A percentile compares a stretch with the other conserved stretches of the same genome.
Conservation (phyloP, 2,797 vertebrate genomes). For the Avahi laniger region DNA sequence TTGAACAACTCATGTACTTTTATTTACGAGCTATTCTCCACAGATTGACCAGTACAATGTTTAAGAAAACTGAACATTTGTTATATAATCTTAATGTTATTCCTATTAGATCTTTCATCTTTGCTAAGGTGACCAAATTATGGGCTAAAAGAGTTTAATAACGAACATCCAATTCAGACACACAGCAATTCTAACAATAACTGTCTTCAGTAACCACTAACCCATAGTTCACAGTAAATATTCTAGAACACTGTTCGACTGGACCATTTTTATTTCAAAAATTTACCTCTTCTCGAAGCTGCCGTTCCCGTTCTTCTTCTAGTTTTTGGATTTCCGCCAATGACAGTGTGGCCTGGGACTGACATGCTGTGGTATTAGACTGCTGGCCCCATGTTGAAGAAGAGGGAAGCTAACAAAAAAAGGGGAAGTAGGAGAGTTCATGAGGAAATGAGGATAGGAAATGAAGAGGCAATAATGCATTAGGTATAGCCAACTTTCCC, state of each 20-base stretch:
- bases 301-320: slow-evolving; percentile 95
- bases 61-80: not conserved
- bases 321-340: slow-evolving; percentile 98
- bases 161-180: not conserved
- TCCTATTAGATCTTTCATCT: not conserved
- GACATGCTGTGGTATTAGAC: slow-evolving; percentile 87
- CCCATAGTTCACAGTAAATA: not conserved
- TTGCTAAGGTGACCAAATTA: not conserved
- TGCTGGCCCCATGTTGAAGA: slow-evolving; percentile 99
- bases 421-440: not conserved
- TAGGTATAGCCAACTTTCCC: not conserved
- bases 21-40: not conserved
- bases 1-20: not conserved
- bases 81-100: not conserved
- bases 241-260: not conserved
- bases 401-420: slow-evolving; percentile 91
- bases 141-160: not conserved
- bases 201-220: not conserved
- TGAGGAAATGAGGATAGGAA: not conserved
- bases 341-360: slow-evolving; percentile 93
- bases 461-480: not conserved
- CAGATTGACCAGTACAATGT: not conserved
- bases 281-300: slow-evolving; percentile 93
- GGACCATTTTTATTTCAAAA: not conserved
- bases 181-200: not conserved